Percentiles rank a stretch among this genome's conserved stretches.
Evolutionary conservation across 2,113 vertebrate genomes (phyloP).

Genomic region (Passerina amoena): DNA sequence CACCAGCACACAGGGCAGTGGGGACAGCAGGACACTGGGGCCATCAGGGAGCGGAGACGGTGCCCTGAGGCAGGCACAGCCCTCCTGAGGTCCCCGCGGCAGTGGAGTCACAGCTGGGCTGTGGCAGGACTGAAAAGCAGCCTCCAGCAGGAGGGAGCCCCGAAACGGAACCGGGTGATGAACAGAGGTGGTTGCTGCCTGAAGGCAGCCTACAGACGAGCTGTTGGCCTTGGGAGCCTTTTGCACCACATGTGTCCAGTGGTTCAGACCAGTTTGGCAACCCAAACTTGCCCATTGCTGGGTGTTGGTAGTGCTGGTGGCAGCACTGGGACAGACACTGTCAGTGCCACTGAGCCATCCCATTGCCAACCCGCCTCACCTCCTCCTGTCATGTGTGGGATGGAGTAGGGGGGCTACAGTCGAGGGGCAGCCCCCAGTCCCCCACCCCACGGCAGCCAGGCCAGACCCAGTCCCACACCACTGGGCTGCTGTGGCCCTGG

Average conservation of each 20-base stretch:
- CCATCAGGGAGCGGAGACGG: fast-evolving
- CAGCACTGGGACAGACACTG: not conserved
- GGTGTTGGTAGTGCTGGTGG: fast-evolving
- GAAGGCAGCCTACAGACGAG: not conserved
- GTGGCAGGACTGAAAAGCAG: not conserved
- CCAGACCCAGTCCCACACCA: no score
- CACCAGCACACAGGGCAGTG: fast-evolving
- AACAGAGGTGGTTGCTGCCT: not conserved
- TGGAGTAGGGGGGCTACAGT: fast-evolving
- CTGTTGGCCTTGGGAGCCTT: not conserved
- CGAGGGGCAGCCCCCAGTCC: fast-evolving
- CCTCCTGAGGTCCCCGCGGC: not conserved
- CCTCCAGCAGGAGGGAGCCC: not conserved
- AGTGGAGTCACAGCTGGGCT: not conserved
- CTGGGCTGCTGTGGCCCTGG: not conserved
- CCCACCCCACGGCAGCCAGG: fast-evolving
- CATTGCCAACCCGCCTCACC: fast-evolving
- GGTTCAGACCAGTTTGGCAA: not conserved
- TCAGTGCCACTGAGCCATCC: not conserved
- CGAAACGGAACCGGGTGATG: fast-evolving
- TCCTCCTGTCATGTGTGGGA: fast-evolving
- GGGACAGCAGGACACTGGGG: not conserved
- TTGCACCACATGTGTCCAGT: not conserved
- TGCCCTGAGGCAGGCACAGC: not conserved
- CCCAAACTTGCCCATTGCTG: fast-evolving